Percentiles rank a stretch among this genome's conserved stretches.
phyloP scores from a whole-genome alignment of 2,797 vertebrate genomes.

The Microhierax caerulescens region DNA sequence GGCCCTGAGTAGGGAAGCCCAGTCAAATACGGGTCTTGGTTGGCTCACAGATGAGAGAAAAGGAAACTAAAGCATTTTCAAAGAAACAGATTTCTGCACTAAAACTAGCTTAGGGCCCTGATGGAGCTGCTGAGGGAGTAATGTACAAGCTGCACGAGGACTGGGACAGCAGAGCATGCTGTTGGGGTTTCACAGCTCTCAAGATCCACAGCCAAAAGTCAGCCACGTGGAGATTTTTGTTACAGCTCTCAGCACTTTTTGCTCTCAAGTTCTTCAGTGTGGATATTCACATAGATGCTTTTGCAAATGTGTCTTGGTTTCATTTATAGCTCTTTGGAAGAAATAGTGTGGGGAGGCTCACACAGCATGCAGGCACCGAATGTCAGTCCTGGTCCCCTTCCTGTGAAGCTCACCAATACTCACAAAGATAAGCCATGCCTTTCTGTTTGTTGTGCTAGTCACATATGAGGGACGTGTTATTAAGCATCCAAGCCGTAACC shows the following conservation, averaged over 20 bases:
- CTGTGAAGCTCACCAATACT: background rate
- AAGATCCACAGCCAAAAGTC: background rate
- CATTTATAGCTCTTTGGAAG: background rate
- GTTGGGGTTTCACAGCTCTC: background rate
- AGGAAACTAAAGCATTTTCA: background rate
- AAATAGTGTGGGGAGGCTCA: background rate
- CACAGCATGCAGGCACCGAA: background rate
- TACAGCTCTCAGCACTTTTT: background rate
- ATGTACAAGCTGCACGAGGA: background rate
- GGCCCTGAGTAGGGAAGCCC: fast-evolving
- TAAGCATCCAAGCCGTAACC: background rate
- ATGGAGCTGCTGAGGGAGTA: background rate
- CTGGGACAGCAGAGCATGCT: background rate
- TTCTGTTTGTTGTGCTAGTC: background rate
- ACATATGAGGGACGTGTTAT: background rate
- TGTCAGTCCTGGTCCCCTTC: background rate
- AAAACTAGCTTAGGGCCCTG: background rate
- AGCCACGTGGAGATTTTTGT: background rate
- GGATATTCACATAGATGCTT: background rate
- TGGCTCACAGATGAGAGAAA: background rate
- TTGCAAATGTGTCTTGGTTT: background rate
- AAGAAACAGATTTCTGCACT: background rate
- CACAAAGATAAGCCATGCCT: background rate
- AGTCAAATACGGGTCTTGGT: fast-evolving
- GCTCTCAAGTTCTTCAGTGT: background rate